Evolutionary conservation across 2,797 vertebrate species (phyloP).

Genomic region (Sarcoramphus papa): DNA sequence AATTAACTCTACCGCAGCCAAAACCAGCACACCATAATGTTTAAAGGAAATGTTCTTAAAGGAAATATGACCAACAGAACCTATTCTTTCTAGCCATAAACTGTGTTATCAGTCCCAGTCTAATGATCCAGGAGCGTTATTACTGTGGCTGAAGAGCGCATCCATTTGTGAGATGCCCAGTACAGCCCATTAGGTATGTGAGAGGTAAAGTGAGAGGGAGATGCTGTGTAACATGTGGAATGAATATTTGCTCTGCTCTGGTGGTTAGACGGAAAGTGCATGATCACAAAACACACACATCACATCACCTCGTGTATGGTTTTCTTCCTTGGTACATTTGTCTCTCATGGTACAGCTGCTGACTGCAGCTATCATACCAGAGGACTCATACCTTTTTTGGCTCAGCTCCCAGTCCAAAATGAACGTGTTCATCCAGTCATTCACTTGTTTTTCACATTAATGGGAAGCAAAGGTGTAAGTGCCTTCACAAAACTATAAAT

Average conservation of each 20-base stretch:
- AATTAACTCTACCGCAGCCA: no score
- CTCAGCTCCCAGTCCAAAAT: not conserved
- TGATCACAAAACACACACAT: not conserved
- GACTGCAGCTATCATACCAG: not conserved
- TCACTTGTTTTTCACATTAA: not conserved
- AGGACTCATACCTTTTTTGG: not conserved
- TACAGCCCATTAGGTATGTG: not conserved
- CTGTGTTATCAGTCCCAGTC: not conserved
- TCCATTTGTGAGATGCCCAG: conserved; percentile 4
- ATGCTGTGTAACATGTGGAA: not conserved
- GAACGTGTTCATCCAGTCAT: not conserved
- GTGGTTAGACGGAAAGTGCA: not conserved
- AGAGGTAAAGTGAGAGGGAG: not conserved
- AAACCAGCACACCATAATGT: not conserved
- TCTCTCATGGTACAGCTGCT: not conserved
- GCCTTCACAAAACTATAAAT: not conserved
- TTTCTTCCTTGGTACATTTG: not conserved
- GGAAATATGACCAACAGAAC: not conserved
- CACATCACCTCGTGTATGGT: not conserved
- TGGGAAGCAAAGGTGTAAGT: not conserved
- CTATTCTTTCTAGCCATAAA: not conserved
- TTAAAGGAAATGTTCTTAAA: not conserved
- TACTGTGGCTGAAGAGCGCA: not conserved
- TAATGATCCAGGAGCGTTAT: not conserved
- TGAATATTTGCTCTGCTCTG: conserved; percentile 4